Evolutionary conservation across 2,797 vertebrate species (phyloP).

Genomic region (Adelosebastes latens): DNA sequence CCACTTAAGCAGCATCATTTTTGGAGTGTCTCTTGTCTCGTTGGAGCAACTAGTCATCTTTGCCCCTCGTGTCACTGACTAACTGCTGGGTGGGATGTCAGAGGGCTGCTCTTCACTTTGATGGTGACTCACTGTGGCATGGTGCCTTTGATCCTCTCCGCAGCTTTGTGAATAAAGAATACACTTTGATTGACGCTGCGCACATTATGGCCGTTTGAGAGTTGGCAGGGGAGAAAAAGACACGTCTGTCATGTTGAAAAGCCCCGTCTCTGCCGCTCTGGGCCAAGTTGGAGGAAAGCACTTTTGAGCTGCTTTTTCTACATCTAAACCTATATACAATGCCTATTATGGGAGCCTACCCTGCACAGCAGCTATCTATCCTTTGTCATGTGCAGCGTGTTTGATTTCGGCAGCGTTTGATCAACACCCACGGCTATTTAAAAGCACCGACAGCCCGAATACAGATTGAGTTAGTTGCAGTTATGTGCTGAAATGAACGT

Average conservation of each 20-base stretch:
- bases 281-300: constrained; percentile 59
- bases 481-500: constrained; percentile 46
- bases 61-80: constrained; percentile 48
- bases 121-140: constrained; percentile 70
- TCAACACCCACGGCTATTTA: constrained; percentile 61
- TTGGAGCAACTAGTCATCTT: constrained; percentile 30
- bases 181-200: constrained; percentile 71
- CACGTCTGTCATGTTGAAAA: constrained; percentile 70
- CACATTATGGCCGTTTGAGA: constrained; percentile 70
- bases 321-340: constrained; percentile 57
- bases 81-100: constrained; percentile 67
- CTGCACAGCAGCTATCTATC: constrained; percentile 29
- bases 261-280: constrained; percentile 44
- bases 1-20: neutral
- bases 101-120: constrained; percentile 64
- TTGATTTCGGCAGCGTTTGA: constrained; percentile 62
- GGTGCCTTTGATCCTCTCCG: constrained; percentile 72
- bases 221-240: constrained; percentile 70
- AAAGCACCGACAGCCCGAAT: constrained; percentile 42
- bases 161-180: constrained; percentile 79
- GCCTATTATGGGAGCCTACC: constrained; percentile 32
- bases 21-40: neutral
- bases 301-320: constrained; percentile 59
- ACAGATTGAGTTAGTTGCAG: constrained; percentile 58
- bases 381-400: constrained; percentile 45